Percentiles rank a stretch among this genome's conserved stretches.
phyloP scores from a whole-genome alignment of 2,888 invertebrate species.

The Proisotoma minuta region DNA sequence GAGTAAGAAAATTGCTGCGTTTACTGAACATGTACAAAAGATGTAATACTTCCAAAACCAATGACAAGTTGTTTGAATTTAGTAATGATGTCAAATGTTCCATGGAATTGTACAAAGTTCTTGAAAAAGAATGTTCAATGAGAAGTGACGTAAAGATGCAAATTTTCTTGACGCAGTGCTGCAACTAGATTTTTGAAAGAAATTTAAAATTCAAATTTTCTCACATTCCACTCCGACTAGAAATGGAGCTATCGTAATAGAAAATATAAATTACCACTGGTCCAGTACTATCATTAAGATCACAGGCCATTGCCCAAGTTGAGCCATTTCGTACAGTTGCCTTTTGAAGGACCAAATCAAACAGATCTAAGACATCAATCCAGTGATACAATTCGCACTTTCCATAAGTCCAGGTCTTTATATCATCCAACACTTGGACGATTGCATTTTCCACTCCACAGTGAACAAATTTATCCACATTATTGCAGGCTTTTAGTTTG shows the following conservation, averaged over 20 bases:
- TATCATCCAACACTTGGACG: constrained; percentile 63
- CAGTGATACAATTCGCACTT: constrained; percentile 83
- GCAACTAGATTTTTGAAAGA: constrained; percentile 56
- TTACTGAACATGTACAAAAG: constrained; percentile 83
- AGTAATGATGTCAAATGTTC: constrained; percentile 73
- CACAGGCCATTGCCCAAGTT: constrained; percentile 69
- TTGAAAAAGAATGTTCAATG: constrained; percentile 80
- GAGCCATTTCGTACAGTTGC: constrained; percentile 63
- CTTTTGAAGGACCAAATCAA: constrained; percentile 68
- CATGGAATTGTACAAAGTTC: constrained; percentile 81
- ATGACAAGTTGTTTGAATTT: constrained; percentile 74
- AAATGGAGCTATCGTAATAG: too few relatives aligned
- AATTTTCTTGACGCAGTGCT: constrained; percentile 67
- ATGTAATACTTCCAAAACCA: constrained; percentile 77
- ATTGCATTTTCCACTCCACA: constrained; percentile 57
- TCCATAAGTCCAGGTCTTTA: constrained; percentile 77
- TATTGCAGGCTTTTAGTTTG: constrained; percentile 61
- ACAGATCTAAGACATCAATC: constrained; percentile 75
- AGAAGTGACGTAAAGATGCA: constrained; percentile 75
- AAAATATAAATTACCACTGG: constrained; percentile 51
- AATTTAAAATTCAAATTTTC: background rate
- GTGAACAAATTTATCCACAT: constrained; percentile 49
- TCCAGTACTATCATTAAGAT: constrained; percentile 60
- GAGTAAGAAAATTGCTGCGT: constrained; percentile 77
- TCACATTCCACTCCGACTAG: background rate